phyloP scores from a whole-genome alignment of 2,797 vertebrate genomes.

The Gambusia yucatana region DNA sequence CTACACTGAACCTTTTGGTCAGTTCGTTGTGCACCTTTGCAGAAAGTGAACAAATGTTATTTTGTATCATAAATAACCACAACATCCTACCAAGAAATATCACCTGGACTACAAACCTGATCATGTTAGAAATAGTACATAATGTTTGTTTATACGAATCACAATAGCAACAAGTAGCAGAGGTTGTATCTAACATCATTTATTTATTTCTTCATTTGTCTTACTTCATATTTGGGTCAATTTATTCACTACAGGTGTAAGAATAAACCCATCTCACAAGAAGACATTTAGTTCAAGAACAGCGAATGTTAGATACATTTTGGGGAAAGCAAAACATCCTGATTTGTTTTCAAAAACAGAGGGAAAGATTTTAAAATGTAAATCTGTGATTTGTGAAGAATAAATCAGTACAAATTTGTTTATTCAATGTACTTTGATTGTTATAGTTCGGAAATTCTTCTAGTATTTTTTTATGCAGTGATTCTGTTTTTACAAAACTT shows the following conservation, averaged over 20 bases:
- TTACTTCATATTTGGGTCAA: conserved; percentile 6
- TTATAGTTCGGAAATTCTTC: background rate
- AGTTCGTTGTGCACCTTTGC: conserved; percentile 38
- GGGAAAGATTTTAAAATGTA: background rate
- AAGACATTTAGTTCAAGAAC: background rate
- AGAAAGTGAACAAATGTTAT: conserved; percentile 24
- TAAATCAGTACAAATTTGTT: background rate
- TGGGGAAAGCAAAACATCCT: background rate
- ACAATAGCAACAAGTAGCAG: conserved; percentile 43
- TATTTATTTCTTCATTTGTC: conserved; percentile 44
- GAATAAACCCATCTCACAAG: background rate
- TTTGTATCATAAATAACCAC: conserved; percentile 21
- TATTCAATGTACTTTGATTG: background rate
- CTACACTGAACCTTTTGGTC: conserved; percentile 32
- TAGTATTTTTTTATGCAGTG: background rate
- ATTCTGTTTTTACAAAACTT: background rate
- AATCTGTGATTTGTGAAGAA: background rate
- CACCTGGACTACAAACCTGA: conserved; percentile 13
- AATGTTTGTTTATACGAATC: background rate
- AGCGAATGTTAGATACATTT: background rate
- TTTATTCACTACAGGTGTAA: conserved; percentile 44
- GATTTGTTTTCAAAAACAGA: background rate
- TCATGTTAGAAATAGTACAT: background rate
- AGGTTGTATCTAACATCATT: conserved; percentile 60
- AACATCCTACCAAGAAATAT: conserved; percentile 24